phyloP scores from a whole-genome alignment of 2,113 vertebrate genomes.

The Sitta europaea region DNA sequence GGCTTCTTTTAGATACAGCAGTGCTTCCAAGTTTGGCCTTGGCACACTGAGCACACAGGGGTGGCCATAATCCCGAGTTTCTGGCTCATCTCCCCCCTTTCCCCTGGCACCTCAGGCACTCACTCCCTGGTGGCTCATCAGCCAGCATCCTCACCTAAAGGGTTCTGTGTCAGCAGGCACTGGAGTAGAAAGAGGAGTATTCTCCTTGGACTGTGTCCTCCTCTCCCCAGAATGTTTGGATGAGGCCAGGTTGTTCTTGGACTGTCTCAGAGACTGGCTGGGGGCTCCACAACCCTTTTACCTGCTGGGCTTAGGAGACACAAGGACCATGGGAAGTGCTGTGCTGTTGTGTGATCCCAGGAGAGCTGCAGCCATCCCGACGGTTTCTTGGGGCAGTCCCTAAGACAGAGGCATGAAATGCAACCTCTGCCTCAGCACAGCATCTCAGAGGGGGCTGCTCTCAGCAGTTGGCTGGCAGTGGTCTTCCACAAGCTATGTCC shows the following conservation, averaged over 20 bases:
- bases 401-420: background rate
- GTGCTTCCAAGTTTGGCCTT: background rate
- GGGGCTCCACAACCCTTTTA: background rate
- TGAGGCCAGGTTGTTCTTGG: fast-evolving
- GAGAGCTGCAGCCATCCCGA: background rate
- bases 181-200: background rate
- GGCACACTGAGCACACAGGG: background rate
- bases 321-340: background rate
- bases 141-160: fast-evolving
- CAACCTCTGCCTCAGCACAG: background rate
- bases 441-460: background rate
- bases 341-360: background rate
- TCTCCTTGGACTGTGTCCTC: background rate
- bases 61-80: background rate
- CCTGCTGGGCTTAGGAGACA: background rate
- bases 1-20: background rate
- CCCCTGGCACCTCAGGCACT: background rate
- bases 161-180: background rate
- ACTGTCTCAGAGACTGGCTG: background rate
- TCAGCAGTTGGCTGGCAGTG: background rate
- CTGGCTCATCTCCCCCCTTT: background rate
- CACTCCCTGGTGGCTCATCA: background rate
- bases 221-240: background rate
- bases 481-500: background rate
- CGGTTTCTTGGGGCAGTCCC: background rate